Evolutionary conservation across 2,888 invertebrate species (phyloP).

Genomic region (Sesamia inferens): DNA sequence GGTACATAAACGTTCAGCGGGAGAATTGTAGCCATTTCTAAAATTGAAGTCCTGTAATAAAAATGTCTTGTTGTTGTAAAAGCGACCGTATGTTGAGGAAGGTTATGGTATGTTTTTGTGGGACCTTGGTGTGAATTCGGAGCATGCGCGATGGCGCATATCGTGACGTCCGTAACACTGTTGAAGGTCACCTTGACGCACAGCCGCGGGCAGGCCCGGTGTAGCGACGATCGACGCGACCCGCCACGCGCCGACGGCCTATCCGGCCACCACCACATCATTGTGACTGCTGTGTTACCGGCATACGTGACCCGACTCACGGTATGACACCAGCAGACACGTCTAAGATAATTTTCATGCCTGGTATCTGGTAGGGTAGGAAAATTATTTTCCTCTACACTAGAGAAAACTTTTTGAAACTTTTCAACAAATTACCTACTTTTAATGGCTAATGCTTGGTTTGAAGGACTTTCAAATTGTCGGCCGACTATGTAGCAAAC

Average conservation of each 20-base stretch:
- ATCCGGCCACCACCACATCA: not conserved
- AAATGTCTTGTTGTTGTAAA: slow-evolving; percentile 50
- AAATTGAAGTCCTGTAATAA: slow-evolving; percentile 72
- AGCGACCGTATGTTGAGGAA: slow-evolving; percentile 55
- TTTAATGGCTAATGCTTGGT: not conserved
- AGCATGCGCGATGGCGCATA: slow-evolving; percentile 81
- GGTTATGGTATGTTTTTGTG: slow-evolving; percentile 70
- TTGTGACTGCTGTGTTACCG: not conserved
- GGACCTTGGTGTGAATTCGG: slow-evolving; percentile 69
- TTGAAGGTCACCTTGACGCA: slow-evolving; percentile 86
- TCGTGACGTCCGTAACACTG: slow-evolving; percentile 77
- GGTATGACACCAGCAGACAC: slow-evolving; percentile 19
- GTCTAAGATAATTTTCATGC: slow-evolving; percentile 24
- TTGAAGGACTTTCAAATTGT: not conserved
- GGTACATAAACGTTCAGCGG: slow-evolving; percentile 14
- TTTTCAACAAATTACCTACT: not conserved
- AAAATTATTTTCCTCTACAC: not conserved
- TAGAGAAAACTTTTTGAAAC: not conserved
- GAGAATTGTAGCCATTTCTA: slow-evolving; percentile 37
- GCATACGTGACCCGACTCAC: slow-evolving; percentile 61
- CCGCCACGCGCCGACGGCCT: slow-evolving; percentile 18
- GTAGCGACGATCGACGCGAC: slow-evolving; percentile 24
- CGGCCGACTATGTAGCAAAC: too few relatives aligned
- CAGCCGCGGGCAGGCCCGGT: slow-evolving; percentile 50
- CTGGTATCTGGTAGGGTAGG: not conserved